Evolutionary conservation across 2,888 invertebrate genomes (phyloP).

Genomic region (Orthosia cruda): DNA sequence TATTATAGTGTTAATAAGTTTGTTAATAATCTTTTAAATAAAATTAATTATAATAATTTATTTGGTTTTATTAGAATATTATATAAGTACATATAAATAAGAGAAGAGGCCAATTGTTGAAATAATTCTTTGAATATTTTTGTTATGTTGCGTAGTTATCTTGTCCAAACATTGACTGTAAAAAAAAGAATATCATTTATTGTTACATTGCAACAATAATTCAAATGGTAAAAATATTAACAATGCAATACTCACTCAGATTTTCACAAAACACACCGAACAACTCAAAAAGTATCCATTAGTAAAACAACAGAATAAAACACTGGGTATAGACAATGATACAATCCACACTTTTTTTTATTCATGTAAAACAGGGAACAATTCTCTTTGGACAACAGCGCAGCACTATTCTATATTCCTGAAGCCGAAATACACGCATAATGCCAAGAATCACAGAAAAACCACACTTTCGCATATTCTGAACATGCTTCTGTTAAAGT

Average conservation of each 20-base stretch:
- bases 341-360: conserved; percentile 45
- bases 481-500: conserved; percentile 59
- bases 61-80: conserved; percentile 46
- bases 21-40: conserved; percentile 75
- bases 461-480: conserved; percentile 52
- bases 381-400: conserved; percentile 41
- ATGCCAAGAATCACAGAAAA: conserved; percentile 58
- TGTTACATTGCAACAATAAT: not conserved
- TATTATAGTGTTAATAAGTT: conserved; percentile 75
- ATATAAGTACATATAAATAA: conserved; percentile 29
- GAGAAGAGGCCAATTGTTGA: conserved; percentile 59
- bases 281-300: conserved; percentile 53
- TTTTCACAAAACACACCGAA: conserved; percentile 52
- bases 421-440: conserved; percentile 52
- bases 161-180: conserved; percentile 89
- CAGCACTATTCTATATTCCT: conserved; percentile 49
- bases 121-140: conserved; percentile 43
- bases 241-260: conserved; percentile 57
- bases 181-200: conserved; percentile 66
- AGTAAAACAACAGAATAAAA: conserved; percentile 56
- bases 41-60: conserved; percentile 70
- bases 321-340: conserved; percentile 52
- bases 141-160: conserved; percentile 85
- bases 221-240: conserved; percentile 7
- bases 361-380: conserved; percentile 20